Base-by-base conservation (phyloP, 2,888 invertebrate species). In the Rosalia funebris region DNA sequence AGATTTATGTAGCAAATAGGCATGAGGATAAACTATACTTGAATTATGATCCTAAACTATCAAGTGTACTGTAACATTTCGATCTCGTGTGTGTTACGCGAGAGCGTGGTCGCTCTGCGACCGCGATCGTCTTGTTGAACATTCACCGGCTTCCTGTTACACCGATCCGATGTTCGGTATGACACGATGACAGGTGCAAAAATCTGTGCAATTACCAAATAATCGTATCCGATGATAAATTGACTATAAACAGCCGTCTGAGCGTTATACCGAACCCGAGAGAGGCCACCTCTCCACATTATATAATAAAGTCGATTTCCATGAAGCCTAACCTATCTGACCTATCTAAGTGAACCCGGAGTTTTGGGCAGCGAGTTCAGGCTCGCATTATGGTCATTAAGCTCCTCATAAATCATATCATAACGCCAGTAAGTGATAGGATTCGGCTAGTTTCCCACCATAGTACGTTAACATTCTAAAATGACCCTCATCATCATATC, bases 331-430 rank as follows among this genome's bases (percentile, higher is more conserved):
- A 69, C 67, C 67, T 63, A 66, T 66, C 66, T 65, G 69, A 66
- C 69, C 64, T 65, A 70, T 67, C 67, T 66, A 65, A 70, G 63
- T 64, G 67, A 69, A 66, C 68, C 65, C 62, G 53, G 61, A 71
- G 63, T 68, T 71, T 67, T 62, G 60, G 68, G 57, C 63, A 66
- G 64, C 62, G 62, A 67, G 63, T 64, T 71, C 66, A 63, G 63
- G 66, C 60, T 68, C 62, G 63, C 65, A 69, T 71, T 69, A 71
- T 66, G 68, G 71, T 69, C 71, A 71, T 71, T 71, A 71, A 68
- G 71, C 68, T 69, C 59, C 55, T 63, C 66, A 71, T 71, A 67
- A 71, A 71, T 71, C 71, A 71, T 68, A 71, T 68, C 61, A 63
- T 57, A 70, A 65, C 65, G 62, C 69, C 64, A 68, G 65, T 63